These are phyloP conservation scores for Hycleus cichorii DNA, from an alignment of 1,140 invertebrate species.

Conservation along the genomic window DNA sequence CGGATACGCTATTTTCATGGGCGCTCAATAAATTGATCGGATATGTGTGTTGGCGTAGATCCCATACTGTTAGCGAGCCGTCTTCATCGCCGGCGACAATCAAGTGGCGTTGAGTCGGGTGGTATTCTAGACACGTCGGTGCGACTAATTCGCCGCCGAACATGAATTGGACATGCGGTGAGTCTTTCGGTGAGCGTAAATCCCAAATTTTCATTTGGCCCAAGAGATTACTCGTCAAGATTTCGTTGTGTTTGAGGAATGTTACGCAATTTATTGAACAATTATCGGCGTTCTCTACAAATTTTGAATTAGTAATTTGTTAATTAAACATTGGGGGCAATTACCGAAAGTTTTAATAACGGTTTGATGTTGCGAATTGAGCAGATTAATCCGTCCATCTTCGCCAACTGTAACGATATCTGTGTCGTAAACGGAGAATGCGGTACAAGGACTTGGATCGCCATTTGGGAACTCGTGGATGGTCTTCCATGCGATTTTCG, in stretches of 20 bases:
- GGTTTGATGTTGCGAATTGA: constrained; percentile 55
- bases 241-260: constrained; percentile 70
- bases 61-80: constrained; percentile 77
- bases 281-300: constrained; percentile 66
- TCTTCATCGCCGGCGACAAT: constrained; percentile 77
- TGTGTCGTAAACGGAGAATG: constrained; percentile 58
- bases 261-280: constrained; percentile 68
- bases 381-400: constrained; percentile 68
- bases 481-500: constrained; percentile 49
- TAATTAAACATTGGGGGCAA: constrained; percentile 44
- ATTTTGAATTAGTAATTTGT: not conserved
- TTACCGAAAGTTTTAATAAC: constrained; percentile 43
- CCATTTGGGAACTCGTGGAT: constrained; percentile 57
- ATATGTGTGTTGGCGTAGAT: constrained; percentile 70
- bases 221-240: constrained; percentile 74
- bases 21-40: constrained; percentile 74
- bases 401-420: constrained; percentile 73
- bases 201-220: constrained; percentile 87
- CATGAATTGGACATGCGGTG: constrained; percentile 49
- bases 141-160: constrained; percentile 58
- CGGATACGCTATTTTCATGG: constrained; percentile 65
- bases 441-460: constrained; percentile 56
- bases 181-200: constrained; percentile 53
- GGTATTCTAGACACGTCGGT: constrained; percentile 65
- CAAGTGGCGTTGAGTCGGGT: constrained; percentile 80